Evolutionary conservation across 1,140 invertebrate genomes (phyloP).

Genomic region (Mactra quadrangularis): DNA sequence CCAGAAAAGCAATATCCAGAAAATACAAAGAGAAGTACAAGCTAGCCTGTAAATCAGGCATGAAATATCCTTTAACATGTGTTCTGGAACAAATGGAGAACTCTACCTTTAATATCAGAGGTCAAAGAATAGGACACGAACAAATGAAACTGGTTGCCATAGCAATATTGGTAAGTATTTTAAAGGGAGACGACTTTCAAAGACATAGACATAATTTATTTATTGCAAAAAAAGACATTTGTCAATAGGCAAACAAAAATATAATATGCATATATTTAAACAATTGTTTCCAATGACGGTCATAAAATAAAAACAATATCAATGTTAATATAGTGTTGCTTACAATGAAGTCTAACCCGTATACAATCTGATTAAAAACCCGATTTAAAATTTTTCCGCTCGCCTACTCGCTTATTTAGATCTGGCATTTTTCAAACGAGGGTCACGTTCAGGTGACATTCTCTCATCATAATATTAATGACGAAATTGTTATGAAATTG

Average conservation of each 20-base stretch:
- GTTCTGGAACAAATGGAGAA: slow-evolving; percentile 17
- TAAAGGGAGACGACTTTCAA: background rate
- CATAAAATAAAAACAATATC: background rate
- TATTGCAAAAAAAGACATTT: background rate
- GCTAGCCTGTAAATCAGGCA: background rate
- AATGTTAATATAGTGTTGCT: background rate
- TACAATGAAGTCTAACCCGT: no score
- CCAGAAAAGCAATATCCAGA: slow-evolving; percentile 11
- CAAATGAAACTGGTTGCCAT: slow-evolving; percentile 16
- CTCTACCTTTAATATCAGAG: background rate
- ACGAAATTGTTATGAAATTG: no score
- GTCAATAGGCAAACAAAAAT: background rate
- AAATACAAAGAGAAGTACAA: slow-evolving; percentile 17
- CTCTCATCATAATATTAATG: no score
- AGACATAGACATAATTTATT: background rate
- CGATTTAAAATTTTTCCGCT: no score
- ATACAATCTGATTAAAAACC: no score
- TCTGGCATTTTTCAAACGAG: no score
- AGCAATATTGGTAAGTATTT: slow-evolving; percentile 4
- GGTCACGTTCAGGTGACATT: no score
- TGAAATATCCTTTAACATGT: slow-evolving; percentile 25
- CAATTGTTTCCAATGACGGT: no score
- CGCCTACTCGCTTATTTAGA: no score
- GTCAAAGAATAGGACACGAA: slow-evolving; percentile 11
- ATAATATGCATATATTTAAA: no score